Percentiles rank a stretch among this genome's conserved stretches.
phyloP scores from a whole-genome alignment of 2,113 vertebrate species.

The Protobothrops flavoviridis region DNA sequence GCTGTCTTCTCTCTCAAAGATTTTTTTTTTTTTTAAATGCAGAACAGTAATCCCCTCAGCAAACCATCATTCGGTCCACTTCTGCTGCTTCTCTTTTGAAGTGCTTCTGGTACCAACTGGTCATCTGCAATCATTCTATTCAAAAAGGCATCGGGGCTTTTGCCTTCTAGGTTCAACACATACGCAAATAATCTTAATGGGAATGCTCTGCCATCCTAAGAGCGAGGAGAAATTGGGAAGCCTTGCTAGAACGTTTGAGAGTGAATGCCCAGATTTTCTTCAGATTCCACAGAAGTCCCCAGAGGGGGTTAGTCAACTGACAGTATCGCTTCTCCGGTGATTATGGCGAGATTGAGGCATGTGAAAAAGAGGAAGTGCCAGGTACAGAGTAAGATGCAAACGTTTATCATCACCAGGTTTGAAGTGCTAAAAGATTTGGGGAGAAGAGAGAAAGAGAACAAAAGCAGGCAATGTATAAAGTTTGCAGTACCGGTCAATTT shows the following conservation, averaged over 20 bases:
- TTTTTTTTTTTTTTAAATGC: background rate
- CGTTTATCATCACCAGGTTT: background rate
- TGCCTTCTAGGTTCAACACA: too few relatives aligned
- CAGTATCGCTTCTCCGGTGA: background rate
- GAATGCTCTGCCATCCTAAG: fast-evolving
- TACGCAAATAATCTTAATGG: background rate
- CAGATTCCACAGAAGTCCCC: background rate
- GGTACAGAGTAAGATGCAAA: conserved; percentile 3
- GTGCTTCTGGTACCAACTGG: background rate
- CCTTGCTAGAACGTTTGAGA: background rate
- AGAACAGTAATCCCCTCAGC: background rate
- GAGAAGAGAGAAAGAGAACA: background rate
- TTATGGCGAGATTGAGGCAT: background rate
- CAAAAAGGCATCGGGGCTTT: background rate
- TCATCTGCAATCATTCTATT: background rate
- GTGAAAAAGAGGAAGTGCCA: conserved; percentile 9
- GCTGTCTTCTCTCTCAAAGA: background rate
- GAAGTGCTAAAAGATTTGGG: background rate
- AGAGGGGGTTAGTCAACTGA: background rate
- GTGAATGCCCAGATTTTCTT: too few relatives aligned
- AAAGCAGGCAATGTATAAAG: background rate
- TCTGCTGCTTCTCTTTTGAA: background rate
- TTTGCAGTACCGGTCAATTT: background rate
- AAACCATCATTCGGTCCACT: background rate
- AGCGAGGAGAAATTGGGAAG: fast-evolving